phyloP scores from a whole-genome alignment of 2,113 vertebrate genomes.

The Alethe castanea region DNA sequence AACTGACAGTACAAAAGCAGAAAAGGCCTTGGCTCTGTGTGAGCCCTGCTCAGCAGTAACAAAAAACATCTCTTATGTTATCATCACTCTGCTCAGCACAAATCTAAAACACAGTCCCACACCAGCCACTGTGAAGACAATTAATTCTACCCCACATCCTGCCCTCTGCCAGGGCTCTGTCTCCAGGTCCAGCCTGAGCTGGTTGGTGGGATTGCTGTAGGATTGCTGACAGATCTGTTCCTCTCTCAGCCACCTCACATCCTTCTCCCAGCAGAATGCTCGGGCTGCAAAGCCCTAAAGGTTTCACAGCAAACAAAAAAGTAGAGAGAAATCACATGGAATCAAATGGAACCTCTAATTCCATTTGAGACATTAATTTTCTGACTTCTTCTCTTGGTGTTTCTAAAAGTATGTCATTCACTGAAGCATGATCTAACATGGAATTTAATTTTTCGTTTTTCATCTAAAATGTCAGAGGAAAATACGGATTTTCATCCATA shows the following conservation, averaged over 20 bases:
- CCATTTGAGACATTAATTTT: background rate
- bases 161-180: background rate
- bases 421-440: background rate
- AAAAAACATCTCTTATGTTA: too few relatives aligned
- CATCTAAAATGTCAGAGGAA: background rate
- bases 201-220: background rate
- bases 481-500: background rate
- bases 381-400: background rate
- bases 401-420: background rate
- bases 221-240: background rate
- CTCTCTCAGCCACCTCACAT: accelerated
- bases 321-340: background rate
- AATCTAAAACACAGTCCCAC: accelerated
- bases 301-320: background rate
- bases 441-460: background rate
- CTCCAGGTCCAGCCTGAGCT: background rate
- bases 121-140: background rate
- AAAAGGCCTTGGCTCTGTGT: too few relatives aligned
- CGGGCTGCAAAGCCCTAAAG: background rate
- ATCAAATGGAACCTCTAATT: background rate
- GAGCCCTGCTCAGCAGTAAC: too few relatives aligned
- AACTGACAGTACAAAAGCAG: too few relatives aligned
- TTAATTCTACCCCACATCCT: background rate
- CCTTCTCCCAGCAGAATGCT: background rate
- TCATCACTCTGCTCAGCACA: background rate